phyloP scores from a whole-genome alignment of 2,888 invertebrate genomes.

The Brachylomia viminalis region DNA sequence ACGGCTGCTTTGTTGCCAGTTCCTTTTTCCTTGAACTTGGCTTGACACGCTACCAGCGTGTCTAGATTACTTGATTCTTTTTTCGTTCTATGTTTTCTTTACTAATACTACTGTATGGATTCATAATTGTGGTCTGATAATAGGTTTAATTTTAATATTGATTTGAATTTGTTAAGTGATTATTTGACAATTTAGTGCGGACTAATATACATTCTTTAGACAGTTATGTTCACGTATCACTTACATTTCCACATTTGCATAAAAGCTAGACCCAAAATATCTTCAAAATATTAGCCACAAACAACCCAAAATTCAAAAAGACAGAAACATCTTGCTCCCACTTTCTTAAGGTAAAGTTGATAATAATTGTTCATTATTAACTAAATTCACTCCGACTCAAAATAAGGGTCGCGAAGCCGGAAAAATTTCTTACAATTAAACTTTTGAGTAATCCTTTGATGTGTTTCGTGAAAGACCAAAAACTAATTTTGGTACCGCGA shows the following conservation, averaged over 20 bases:
- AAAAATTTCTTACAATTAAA: conserved; percentile 51
- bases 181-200: neutral
- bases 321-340: conserved; percentile 4
- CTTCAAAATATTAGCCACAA: neutral
- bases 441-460: conserved; percentile 57
- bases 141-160: neutral
- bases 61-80: too few species aligned
- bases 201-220: neutral
- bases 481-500: conserved; percentile 48
- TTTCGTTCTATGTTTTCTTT: too few species aligned
- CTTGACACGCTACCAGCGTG: too few species aligned
- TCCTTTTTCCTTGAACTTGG: too few species aligned
- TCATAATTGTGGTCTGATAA: too few species aligned
- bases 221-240: neutral
- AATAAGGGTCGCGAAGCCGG: conserved; percentile 23
- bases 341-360: conserved; percentile 45
- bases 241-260: neutral
- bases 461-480: conserved; percentile 49
- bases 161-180: too few species aligned
- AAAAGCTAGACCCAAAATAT: conserved; percentile 8
- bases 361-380: conserved; percentile 60
- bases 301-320: conserved; percentile 8
- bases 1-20: too few species aligned
- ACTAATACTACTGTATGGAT: too few species aligned
- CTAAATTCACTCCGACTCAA: conserved; percentile 41